A percentile compares a stretch with the other conserved stretches of the same genome.
Conservation (phyloP, 2,113 vertebrate genomes). For the Anseranas semipalmata region DNA sequence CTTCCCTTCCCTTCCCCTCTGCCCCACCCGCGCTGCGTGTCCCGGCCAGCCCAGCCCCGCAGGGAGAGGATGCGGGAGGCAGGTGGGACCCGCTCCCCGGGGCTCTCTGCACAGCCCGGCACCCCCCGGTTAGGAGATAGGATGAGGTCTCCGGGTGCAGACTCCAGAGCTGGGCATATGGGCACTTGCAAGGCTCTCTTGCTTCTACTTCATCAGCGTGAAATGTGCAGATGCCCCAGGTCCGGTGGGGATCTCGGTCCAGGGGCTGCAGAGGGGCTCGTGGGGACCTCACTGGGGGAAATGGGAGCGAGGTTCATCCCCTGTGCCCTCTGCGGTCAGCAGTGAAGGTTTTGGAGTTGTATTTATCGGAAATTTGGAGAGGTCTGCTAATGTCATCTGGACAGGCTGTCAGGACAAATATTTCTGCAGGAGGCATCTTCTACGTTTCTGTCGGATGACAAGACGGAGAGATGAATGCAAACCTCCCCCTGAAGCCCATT, state of each 20-base stretch:
- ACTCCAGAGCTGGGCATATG: background rate
- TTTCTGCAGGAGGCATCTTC: background rate
- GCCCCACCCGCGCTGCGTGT: rapidly evolving
- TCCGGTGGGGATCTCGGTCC: background rate
- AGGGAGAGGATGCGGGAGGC: no score
- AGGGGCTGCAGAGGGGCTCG: background rate
- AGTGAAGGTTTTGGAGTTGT: background rate
- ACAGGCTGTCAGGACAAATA: background rate
- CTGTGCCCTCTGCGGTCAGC: background rate
- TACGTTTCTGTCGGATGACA: background rate
- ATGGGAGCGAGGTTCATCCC: background rate
- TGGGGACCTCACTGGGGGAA: background rate
- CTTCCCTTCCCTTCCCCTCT: background rate
- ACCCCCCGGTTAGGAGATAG: background rate
- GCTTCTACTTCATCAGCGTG: background rate
- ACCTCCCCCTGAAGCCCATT: background rate
- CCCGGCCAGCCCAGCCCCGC: background rate
- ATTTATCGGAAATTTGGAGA: background rate
- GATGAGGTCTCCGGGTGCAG: rapidly evolving
- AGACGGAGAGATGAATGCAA: rapidly evolving
- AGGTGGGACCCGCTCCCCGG: background rate
- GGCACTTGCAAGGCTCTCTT: rapidly evolving
- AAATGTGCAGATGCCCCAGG: background rate
- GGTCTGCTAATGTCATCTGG: background rate
- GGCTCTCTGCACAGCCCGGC: background rate